Evolutionary conservation across 2,888 invertebrate species (phyloP).

Genomic region (Pollenia angustigena): DNA sequence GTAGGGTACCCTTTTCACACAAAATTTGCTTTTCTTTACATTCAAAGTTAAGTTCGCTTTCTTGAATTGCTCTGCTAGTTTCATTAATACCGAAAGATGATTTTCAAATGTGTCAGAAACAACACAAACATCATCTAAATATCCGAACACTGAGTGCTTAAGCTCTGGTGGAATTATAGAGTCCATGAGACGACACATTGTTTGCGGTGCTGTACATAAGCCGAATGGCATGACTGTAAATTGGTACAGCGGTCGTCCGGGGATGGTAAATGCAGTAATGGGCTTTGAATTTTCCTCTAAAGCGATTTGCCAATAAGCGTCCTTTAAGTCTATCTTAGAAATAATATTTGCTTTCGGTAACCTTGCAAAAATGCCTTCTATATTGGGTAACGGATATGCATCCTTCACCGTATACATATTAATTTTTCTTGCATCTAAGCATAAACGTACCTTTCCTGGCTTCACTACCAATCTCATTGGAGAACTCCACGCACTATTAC

Average conservation of each 20-base stretch:
- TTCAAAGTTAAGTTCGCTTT: not conserved
- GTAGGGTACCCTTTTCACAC: not conserved
- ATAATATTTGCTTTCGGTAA: slow-evolving; percentile 42
- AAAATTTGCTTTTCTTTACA: not conserved
- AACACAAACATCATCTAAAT: slow-evolving; percentile 47
- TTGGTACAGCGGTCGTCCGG: slow-evolving; percentile 62
- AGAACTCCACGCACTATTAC: too few relatives aligned
- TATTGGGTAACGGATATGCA: slow-evolving; percentile 15
- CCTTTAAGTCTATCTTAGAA: slow-evolving; percentile 21
- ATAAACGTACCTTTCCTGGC: too few relatives aligned
- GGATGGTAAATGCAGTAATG: slow-evolving; percentile 48
- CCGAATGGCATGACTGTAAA: slow-evolving; percentile 55
- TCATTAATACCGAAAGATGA: not conserved
- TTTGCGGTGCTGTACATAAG: slow-evolving; percentile 1
- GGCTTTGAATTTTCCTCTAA: slow-evolving; percentile 12
- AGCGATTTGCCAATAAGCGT: slow-evolving; percentile 3
- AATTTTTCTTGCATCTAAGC: too few relatives aligned
- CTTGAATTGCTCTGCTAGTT: not conserved
- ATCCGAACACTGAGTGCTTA: slow-evolving; percentile 33
- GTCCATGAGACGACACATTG: slow-evolving; percentile 7
- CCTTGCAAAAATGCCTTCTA: slow-evolving; percentile 44
- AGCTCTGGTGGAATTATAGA: not conserved
- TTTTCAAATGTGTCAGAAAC: slow-evolving; percentile 16
- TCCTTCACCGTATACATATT: not conserved
- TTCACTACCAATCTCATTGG: too few relatives aligned